Evolutionary conservation across 2,797 vertebrate species (phyloP).

Genomic region (Parauchenoglanis punctatus): DNA sequence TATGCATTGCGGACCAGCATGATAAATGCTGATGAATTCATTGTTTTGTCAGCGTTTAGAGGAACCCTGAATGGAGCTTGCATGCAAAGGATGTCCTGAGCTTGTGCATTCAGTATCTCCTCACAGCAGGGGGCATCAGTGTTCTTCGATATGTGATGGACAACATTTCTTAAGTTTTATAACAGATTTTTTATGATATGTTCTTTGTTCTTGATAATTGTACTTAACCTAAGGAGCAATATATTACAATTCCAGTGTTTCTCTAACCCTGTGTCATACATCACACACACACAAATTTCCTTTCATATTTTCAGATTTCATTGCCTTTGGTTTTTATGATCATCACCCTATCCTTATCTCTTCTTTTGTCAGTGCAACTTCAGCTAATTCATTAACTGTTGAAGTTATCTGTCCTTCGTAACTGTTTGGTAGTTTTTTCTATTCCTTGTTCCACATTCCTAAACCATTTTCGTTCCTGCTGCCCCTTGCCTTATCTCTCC

Average conservation of each 20-base stretch:
- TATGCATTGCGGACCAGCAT: background rate
- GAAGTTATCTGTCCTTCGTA: background rate
- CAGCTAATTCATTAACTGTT: background rate
- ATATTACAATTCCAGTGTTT: background rate
- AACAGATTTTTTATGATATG: background rate
- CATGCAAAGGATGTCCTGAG: background rate
- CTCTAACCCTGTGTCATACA: background rate
- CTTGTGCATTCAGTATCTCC: background rate
- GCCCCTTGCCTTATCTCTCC: background rate
- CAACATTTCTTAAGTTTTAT: background rate
- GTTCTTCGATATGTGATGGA: background rate
- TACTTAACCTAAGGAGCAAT: background rate
- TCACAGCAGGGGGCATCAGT: conserved; percentile 17
- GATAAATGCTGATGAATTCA: background rate
- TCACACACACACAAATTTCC: background rate
- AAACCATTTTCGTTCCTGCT: background rate
- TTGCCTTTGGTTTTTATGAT: background rate
- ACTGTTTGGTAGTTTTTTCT: background rate
- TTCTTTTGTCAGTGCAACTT: background rate
- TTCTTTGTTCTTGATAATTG: background rate
- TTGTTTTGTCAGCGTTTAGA: background rate
- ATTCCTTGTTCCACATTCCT: background rate
- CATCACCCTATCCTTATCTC: background rate
- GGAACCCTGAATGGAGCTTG: background rate
- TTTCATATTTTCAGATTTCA: conserved; percentile 11